Evolutionary conservation across 2,113 vertebrate genomes (phyloP).

Genomic region (Rhagologus leucostigma): DNA sequence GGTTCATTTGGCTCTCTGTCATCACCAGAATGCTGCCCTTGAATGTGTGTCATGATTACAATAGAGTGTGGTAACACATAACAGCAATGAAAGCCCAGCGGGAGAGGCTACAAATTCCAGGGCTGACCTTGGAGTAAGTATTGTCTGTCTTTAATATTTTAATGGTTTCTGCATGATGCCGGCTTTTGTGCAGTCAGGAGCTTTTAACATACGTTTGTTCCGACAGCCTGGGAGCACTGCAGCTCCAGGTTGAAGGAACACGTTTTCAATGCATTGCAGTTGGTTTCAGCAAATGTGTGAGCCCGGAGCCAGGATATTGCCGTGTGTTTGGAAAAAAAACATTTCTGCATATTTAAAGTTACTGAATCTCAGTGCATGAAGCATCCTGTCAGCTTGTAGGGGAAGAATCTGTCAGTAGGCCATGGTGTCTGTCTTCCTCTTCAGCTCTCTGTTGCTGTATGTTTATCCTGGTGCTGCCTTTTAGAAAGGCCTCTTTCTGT

Average conservation of each 20-base stretch:
- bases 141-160: constrained; percentile 82
- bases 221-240: constrained; percentile 71
- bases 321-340: constrained; percentile 46
- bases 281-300: constrained; percentile 63
- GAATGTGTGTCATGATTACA: constrained; percentile 91
- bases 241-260: constrained; percentile 78
- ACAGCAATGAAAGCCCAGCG: constrained; percentile 99
- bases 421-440: constrained; percentile 69
- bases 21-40: constrained; percentile 81
- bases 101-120: constrained; percentile 98
- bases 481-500: constrained; percentile 75
- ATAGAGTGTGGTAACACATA: constrained; percentile 83
- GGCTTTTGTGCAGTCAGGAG: constrained; percentile 65
- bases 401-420: constrained; percentile 69
- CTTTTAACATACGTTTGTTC: constrained; percentile 68
- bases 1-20: constrained; percentile 87
- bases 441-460: constrained; percentile 62
- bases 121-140: constrained; percentile 99
- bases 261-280: constrained; percentile 75
- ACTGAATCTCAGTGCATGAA: constrained; percentile 59
- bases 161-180: constrained; percentile 77
- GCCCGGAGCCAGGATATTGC: constrained; percentile 64
- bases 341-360: constrained; percentile 70
- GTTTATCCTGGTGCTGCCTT: constrained; percentile 70
- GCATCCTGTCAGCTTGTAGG: constrained; percentile 67